Conservation (phyloP, 2,888 invertebrate genomes). For the Anthrax anthrax region DNA sequence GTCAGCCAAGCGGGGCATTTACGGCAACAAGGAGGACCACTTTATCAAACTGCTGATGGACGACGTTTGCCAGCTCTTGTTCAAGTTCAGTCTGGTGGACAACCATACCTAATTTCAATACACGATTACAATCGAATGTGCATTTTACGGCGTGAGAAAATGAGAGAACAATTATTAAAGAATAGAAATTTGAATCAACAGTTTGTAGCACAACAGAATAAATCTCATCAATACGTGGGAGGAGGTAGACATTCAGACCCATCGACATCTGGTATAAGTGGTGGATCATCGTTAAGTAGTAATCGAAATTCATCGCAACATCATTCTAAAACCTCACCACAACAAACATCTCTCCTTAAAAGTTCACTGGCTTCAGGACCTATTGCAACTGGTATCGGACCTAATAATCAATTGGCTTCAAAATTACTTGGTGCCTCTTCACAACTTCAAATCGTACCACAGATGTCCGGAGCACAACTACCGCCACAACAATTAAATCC, state of each 20-base stretch:
- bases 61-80: conserved; percentile 47
- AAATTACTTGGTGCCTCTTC: not conserved
- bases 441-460: conserved; percentile 3
- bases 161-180: conserved; percentile 40
- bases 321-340: not conserved
- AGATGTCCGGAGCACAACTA: not conserved
- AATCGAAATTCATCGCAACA: not conserved
- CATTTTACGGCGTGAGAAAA: conserved; percentile 50
- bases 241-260: not conserved
- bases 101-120: conserved; percentile 62
- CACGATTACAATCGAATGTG: conserved; percentile 71
- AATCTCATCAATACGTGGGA: not conserved
- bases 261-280: not conserved
- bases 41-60: conserved; percentile 44
- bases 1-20: conserved; percentile 37
- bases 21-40: conserved; percentile 24
- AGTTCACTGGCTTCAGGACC: not conserved
- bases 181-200: conserved; percentile 14
- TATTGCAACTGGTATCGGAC: too few species aligned
- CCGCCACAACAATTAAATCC: not conserved
- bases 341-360: not conserved
- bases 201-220: conserved; percentile 7
- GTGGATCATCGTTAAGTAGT: not conserved
- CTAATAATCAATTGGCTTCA: not conserved
- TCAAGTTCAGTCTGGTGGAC: conserved; percentile 64